Conservation (phyloP, 2,888 invertebrate genomes). For the Nomada hirtipes region DNA sequence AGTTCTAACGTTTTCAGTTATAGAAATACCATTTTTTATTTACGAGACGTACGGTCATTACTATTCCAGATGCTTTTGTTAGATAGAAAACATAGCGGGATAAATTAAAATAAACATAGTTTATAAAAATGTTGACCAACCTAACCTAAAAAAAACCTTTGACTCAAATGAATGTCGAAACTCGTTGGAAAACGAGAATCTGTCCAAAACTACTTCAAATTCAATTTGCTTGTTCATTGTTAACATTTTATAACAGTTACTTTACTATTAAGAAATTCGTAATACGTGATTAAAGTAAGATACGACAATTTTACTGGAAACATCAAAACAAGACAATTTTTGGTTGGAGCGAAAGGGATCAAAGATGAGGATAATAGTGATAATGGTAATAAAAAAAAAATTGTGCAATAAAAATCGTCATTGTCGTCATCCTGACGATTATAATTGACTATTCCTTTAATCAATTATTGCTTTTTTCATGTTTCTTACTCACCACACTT, state of each 20-base stretch:
- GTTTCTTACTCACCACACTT: slow-evolving; percentile 86
- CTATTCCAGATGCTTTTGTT: background rate
- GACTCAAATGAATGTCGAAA: too few relatives aligned
- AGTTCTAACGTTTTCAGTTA: background rate
- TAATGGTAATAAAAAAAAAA: slow-evolving; percentile 28
- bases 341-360: slow-evolving; percentile 7
- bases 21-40: background rate
- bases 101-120: background rate
- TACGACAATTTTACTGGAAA: background rate
- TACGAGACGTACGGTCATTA: background rate
- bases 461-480: slow-evolving; percentile 62
- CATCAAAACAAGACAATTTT: background rate
- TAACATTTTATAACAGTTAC: too few relatives aligned
- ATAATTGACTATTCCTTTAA: slow-evolving; percentile 48
- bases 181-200: too few relatives aligned
- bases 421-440: slow-evolving; percentile 44
- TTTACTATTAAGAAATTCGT: background rate
- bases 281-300: background rate
- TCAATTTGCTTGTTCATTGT: too few relatives aligned
- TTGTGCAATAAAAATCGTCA: slow-evolving; percentile 37
- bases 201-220: too few relatives aligned
- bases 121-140: too few relatives aligned
- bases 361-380: slow-evolving; percentile 16
- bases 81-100: background rate
- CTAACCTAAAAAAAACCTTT: too few relatives aligned